Conservation (phyloP, 2,113 vertebrate species). For the Plotosus lineatus region DNA sequence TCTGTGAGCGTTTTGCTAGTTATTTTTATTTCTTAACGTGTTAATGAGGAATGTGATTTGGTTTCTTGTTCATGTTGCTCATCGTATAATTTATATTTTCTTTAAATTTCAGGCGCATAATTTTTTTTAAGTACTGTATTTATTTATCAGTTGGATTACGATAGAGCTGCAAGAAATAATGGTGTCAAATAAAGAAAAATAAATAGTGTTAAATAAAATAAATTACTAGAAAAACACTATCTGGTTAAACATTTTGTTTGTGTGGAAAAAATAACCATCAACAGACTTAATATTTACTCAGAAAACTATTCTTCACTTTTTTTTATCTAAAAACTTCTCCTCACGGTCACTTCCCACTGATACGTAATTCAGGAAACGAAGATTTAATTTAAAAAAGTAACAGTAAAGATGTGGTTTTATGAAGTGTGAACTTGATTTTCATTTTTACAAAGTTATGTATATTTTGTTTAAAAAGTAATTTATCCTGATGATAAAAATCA, state of each 20-base stretch:
- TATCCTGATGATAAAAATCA: not conserved
- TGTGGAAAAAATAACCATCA: not conserved
- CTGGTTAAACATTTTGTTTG: no score
- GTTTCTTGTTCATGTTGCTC: no score
- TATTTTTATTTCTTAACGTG: not conserved
- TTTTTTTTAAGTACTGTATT: no score
- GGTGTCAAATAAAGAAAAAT: no score
- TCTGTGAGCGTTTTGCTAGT: not conserved
- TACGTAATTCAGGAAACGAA: not conserved
- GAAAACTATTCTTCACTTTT: not conserved
- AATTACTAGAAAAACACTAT: no score
- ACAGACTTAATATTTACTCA: not conserved
- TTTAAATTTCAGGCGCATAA: no score
- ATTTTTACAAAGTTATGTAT: not conserved
- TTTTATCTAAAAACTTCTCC: not conserved
- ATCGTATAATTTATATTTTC: no score
- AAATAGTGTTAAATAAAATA: no score
- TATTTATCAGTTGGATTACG: no score
- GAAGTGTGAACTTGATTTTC: not conserved
- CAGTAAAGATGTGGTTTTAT: not conserved
- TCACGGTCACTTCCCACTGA: not conserved
- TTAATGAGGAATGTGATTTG: no score
- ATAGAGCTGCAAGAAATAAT: no score
- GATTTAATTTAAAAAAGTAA: not conserved
- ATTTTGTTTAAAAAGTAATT: not conserved